phyloP scores from a whole-genome alignment of 2,113 vertebrate species.

The Arenaria interpres region DNA sequence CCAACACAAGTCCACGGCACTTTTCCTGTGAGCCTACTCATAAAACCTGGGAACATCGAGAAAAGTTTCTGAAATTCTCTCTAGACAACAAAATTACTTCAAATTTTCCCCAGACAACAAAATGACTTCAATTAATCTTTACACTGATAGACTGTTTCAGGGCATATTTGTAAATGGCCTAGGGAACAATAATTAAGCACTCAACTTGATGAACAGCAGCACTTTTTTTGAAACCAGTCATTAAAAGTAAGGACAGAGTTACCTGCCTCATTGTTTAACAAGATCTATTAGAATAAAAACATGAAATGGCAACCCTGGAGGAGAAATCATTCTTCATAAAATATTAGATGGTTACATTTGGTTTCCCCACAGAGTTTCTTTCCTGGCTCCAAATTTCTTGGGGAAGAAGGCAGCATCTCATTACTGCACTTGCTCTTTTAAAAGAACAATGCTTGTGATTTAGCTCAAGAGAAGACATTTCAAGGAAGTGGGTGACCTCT shows the following conservation, averaged over 20 bases:
- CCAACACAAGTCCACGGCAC: neutral
- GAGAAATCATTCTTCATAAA: constrained; percentile 60
- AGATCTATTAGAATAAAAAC: constrained; percentile 49
- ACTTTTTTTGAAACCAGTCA: constrained; percentile 35
- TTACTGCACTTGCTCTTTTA: neutral
- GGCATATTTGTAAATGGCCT: constrained; percentile 44
- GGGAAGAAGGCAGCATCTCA: neutral
- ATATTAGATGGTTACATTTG: constrained; percentile 21
- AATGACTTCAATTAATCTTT: constrained; percentile 68
- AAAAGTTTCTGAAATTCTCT: constrained; percentile 25
- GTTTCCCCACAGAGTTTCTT: constrained; percentile 36
- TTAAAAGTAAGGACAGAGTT: constrained; percentile 60
- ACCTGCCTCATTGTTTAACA: constrained; percentile 63
- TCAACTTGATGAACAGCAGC: constrained; percentile 62
- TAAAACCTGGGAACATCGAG: neutral
- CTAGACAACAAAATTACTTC: constrained; percentile 44
- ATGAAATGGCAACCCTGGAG: constrained; percentile 52
- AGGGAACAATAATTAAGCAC: constrained; percentile 69
- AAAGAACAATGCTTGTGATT: neutral
- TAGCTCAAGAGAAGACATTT: neutral
- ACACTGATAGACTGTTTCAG: constrained; percentile 49
- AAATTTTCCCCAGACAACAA: constrained; percentile 28
- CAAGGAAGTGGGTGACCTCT: constrained; percentile 22
- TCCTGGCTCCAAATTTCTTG: neutral
- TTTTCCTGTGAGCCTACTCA: neutral